These are phyloP conservation scores for Cremastinae sp. DNA, from an alignment of 2,888 invertebrate genomes.

Conservation along the genomic window DNA sequence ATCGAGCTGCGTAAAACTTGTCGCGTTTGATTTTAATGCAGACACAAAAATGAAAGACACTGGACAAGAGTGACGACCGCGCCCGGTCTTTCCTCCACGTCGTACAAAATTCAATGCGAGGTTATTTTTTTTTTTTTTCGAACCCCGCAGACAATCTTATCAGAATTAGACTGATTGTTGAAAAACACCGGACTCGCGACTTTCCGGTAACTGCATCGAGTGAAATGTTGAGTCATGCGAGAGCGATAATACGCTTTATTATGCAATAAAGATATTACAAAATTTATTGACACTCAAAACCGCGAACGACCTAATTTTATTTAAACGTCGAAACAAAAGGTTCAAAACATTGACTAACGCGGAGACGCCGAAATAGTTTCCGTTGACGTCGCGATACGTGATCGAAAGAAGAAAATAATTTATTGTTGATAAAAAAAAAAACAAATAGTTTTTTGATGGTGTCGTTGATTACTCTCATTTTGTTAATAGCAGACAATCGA, in stretches of 20 bases:
- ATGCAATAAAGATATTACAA: slow-evolving; percentile 15
- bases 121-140: slow-evolving; percentile 18
- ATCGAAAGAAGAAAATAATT: not conserved
- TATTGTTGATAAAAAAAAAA: not conserved
- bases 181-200: not conserved
- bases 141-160: slow-evolving; percentile 31
- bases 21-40: too few species aligned
- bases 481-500: too few species aligned
- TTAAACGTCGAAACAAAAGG: not conserved
- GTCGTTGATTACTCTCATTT: too few species aligned
- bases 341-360: not conserved
- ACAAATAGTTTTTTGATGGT: not conserved
- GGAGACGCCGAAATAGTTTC: not conserved
- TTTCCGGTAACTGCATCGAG: slow-evolving; percentile 13
- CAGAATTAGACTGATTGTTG: not conserved
- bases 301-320: not conserved
- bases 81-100: not conserved
- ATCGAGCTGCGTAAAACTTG: too few species aligned
- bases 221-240: slow-evolving; percentile 11
- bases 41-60: too few species aligned
- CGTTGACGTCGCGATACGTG: not conserved
- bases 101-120: not conserved
- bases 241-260: slow-evolving; percentile 25
- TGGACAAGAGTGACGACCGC: too few species aligned
- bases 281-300: slow-evolving; percentile 22